These are phyloP conservation scores for Hemibagrus guttatus DNA, from an alignment of 2,797 vertebrate genomes.

Conservation along the genomic window DNA sequence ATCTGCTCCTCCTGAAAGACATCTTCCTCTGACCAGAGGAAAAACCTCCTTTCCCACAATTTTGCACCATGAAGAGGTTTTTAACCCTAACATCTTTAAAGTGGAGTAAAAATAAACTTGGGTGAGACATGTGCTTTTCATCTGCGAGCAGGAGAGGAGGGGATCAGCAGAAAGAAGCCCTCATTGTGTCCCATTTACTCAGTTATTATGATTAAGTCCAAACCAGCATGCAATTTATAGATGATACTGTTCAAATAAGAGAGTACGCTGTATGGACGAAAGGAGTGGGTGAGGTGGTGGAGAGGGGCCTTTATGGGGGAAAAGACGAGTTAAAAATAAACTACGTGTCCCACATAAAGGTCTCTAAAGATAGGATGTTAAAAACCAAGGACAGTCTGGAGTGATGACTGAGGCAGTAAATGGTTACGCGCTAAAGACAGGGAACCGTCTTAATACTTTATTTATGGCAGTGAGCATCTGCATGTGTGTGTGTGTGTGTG, in stretches of 20 bases:
- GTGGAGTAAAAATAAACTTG: conserved; percentile 64
- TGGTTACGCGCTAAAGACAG: conserved; percentile 25
- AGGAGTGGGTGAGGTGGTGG: conserved; percentile 31
- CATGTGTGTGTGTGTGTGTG: conserved; percentile 12
- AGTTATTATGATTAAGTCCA: conserved; percentile 70
- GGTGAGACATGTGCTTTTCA: conserved; percentile 65
- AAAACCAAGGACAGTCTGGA: conserved; percentile 40
- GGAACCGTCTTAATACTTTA: conserved; percentile 23
- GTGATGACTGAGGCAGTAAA: conserved; percentile 38
- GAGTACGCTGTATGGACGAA: conserved; percentile 56
- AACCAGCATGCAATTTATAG: conserved; percentile 67
- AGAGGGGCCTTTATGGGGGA: conserved; percentile 39
- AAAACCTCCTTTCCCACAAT: conserved; percentile 49
- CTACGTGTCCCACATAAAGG: conserved; percentile 65
- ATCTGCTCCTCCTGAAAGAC: conserved; percentile 40
- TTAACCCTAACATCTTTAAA: conserved; percentile 56
- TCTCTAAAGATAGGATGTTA: conserved; percentile 62
- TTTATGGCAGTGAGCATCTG: conserved; percentile 5
- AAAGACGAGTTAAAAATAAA: conserved; percentile 70
- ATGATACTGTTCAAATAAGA: conserved; percentile 70
- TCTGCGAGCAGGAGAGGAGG: conserved; percentile 49
- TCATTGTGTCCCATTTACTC: conserved; percentile 67
- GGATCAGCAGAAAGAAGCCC: conserved; percentile 44
- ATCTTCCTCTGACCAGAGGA: conserved; percentile 3
- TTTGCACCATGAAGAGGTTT: conserved; percentile 60